Conservation (phyloP, 2,888 invertebrate genomes). For the Sialis lutaria region DNA sequence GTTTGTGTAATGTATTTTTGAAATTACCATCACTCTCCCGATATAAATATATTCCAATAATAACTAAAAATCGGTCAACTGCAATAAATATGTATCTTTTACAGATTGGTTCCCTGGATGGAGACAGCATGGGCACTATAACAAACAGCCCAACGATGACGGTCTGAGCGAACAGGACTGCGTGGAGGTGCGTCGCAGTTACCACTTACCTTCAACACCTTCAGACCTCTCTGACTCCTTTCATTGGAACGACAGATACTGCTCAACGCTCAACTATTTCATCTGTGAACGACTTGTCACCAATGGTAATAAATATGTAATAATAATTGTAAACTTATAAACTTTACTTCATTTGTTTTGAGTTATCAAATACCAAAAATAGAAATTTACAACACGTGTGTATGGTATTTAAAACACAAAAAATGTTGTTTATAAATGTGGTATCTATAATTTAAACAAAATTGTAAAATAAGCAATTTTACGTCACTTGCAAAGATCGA, state of each 20-base stretch:
- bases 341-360: too few relatives aligned
- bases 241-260: slow-evolving; percentile 72
- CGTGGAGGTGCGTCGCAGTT: slow-evolving; percentile 54
- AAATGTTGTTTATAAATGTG: too few relatives aligned
- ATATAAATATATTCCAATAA: too few relatives aligned
- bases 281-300: slow-evolving; percentile 54
- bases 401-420: too few relatives aligned
- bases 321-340: too few relatives aligned
- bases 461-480: too few relatives aligned
- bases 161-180: slow-evolving; percentile 67
- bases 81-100: slow-evolving; percentile 6
- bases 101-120: slow-evolving; percentile 75
- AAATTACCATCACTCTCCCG: too few relatives aligned
- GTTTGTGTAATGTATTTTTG: too few relatives aligned
- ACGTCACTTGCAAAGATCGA: too few relatives aligned
- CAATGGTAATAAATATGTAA: slow-evolving; percentile 34
- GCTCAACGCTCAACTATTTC: slow-evolving; percentile 53
- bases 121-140: slow-evolving; percentile 46
- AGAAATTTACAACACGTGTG: too few relatives aligned
- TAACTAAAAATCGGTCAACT: neutral
- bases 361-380: too few relatives aligned
- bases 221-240: slow-evolving; percentile 35
- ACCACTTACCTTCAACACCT: slow-evolving; percentile 33
- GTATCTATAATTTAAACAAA: too few relatives aligned
- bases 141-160: slow-evolving; percentile 65